Conservation (phyloP, 2,888 invertebrate species). For the Apamea anceps region DNA sequence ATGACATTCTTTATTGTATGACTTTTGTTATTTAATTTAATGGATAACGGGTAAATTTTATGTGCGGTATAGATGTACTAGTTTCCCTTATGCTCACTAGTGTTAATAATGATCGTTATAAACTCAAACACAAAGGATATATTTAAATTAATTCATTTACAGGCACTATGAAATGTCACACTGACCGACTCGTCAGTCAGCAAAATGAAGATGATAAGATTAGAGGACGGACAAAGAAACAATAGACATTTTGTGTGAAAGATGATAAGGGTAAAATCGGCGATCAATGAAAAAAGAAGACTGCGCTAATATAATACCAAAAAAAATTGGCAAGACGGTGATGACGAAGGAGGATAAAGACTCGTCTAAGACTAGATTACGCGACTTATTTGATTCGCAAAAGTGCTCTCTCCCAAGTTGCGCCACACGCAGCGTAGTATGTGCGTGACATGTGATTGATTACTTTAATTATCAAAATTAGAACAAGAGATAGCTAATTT, state of each 20-base stretch:
- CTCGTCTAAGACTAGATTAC: neutral
- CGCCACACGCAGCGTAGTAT: slow-evolving; percentile 24
- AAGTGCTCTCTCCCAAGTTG: slow-evolving; percentile 44
- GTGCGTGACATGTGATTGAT: slow-evolving; percentile 32
- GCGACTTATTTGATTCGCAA: slow-evolving; percentile 17
- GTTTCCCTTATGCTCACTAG: neutral
- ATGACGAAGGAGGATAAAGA: neutral
- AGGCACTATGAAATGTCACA: neutral
- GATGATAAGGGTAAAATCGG: neutral
- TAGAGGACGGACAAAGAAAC: neutral
- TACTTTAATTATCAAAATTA: slow-evolving; percentile 27
- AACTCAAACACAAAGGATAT: neutral
- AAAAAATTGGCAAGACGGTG: neutral
- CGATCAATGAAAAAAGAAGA: neutral
- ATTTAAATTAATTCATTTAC: neutral
- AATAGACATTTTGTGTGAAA: neutral
- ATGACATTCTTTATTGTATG: slow-evolving; percentile 7
- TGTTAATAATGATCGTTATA: neutral
- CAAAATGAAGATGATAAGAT: neutral
- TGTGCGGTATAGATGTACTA: neutral
- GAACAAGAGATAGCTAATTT: slow-evolving; percentile 19
- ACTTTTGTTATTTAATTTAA: slow-evolving; percentile 6
- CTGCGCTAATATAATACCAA: neutral
- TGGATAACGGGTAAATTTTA: neutral
- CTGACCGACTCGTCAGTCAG: too few relatives aligned